Percentiles rank a stretch among this genome's conserved stretches.
Evolutionary conservation across 2,113 vertebrate genomes (phyloP).

Genomic region (Festucalex cinctus): DNA sequence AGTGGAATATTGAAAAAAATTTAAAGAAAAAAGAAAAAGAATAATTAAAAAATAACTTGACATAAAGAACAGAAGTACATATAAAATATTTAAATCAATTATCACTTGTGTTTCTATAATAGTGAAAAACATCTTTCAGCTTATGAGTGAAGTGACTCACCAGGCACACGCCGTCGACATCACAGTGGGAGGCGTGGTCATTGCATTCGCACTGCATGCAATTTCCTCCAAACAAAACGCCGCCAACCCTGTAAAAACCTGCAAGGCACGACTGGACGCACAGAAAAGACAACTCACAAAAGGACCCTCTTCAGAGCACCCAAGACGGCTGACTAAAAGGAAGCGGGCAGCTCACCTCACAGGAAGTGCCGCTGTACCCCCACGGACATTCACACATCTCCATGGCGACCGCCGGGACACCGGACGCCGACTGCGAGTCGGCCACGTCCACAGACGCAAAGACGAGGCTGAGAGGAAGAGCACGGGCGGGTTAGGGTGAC

Average conservation of each 20-base stretch:
- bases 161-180: slow-evolving; percentile 78
- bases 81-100: too few relatives aligned
- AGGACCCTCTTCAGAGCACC: not conserved
- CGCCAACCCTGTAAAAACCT: slow-evolving; percentile 80
- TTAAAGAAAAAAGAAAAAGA: too few relatives aligned
- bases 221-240: slow-evolving; percentile 90
- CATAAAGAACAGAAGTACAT: not conserved
- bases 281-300: not conserved
- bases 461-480: slow-evolving; percentile 69
- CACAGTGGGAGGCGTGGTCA: slow-evolving; percentile 80
- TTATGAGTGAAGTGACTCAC: slow-evolving; percentile 62
- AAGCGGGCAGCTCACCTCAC: slow-evolving; percentile 77
- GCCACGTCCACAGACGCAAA: slow-evolving; percentile 81
- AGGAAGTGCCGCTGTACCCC: slow-evolving; percentile 88
- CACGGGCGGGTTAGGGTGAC: too few relatives aligned
- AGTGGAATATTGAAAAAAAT: too few relatives aligned
- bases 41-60: too few relatives aligned
- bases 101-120: too few relatives aligned
- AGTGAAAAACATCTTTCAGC: too few relatives aligned
- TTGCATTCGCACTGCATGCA: slow-evolving; percentile 90
- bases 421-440: slow-evolving; percentile 64
- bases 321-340: not conserved
- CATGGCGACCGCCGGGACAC: slow-evolving; percentile 71
- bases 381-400: slow-evolving; percentile 91
- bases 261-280: slow-evolving; percentile 36